A percentile compares a stretch with the other conserved stretches of the same genome.
Conservation (phyloP, 2,888 invertebrate species). For the Thelaira solivaga region DNA sequence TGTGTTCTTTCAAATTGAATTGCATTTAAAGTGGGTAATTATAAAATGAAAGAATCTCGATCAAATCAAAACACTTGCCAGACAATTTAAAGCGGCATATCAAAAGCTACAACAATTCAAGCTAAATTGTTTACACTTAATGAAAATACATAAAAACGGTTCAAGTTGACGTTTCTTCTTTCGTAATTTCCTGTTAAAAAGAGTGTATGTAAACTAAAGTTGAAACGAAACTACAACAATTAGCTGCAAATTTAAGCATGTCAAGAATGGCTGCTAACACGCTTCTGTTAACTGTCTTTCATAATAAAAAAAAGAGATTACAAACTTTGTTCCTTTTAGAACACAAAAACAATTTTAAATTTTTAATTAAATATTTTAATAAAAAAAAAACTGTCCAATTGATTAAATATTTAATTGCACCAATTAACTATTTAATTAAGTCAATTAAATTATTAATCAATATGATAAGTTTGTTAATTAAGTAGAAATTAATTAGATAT, state of each 20-base stretch:
- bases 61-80: background rate
- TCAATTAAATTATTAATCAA: too few species aligned
- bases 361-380: too few species aligned
- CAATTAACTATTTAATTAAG: too few species aligned
- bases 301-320: too few species aligned
- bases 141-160: conserved; percentile 5
- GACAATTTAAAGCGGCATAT: conserved; percentile 39
- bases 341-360: too few species aligned
- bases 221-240: conserved; percentile 11
- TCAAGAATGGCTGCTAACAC: too few species aligned
- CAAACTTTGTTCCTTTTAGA: too few species aligned
- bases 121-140: background rate
- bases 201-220: conserved; percentile 4
- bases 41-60: conserved; percentile 20
- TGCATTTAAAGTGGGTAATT: background rate
- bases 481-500: too few species aligned
- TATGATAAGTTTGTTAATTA: too few species aligned
- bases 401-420: too few species aligned
- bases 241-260: conserved; percentile 22
- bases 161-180: background rate
- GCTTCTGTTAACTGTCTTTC: conserved; percentile 2
- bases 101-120: conserved; percentile 31
- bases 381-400: too few species aligned
- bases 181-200: background rate
- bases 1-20: background rate